phyloP scores from a whole-genome alignment of 2,113 vertebrate species.

The Gymnocephalus cernua region DNA sequence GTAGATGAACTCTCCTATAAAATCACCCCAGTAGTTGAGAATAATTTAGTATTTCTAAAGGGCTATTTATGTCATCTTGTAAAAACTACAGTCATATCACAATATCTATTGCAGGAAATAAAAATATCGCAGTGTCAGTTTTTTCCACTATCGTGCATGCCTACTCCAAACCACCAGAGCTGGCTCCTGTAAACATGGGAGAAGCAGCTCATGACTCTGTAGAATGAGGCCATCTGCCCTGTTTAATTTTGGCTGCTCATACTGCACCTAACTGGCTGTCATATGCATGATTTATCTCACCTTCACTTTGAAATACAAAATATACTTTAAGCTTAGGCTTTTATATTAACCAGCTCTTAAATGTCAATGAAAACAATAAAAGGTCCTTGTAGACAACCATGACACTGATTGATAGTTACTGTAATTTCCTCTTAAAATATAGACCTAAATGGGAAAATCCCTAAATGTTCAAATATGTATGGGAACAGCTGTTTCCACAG shows the following conservation, averaged over 20 bases:
- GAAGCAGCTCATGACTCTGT: neutral
- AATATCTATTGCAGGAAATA: too few species aligned
- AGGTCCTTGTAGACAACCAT: neutral
- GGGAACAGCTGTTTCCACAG: conserved; percentile 1
- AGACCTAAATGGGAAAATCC: neutral
- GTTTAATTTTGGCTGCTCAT: neutral
- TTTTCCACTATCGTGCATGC: too few species aligned
- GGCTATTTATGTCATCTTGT: too few species aligned
- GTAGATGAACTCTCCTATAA: too few species aligned
- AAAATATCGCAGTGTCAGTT: too few species aligned
- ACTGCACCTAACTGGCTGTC: neutral
- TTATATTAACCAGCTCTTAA: neutral
- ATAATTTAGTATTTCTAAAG: too few species aligned
- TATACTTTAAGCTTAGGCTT: neutral
- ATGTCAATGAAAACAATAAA: neutral
- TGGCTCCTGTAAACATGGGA: neutral
- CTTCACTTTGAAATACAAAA: neutral
- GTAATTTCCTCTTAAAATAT: neutral
- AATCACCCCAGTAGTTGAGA: too few species aligned
- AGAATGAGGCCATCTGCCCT: neutral
- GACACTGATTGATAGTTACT: neutral
- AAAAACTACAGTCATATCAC: too few species aligned
- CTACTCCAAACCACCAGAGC: neutral
- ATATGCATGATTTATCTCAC: neutral
- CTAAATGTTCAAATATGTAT: neutral